phyloP scores from a whole-genome alignment of 1,140 invertebrate species.

The Caenorhabditis remanei region DNA sequence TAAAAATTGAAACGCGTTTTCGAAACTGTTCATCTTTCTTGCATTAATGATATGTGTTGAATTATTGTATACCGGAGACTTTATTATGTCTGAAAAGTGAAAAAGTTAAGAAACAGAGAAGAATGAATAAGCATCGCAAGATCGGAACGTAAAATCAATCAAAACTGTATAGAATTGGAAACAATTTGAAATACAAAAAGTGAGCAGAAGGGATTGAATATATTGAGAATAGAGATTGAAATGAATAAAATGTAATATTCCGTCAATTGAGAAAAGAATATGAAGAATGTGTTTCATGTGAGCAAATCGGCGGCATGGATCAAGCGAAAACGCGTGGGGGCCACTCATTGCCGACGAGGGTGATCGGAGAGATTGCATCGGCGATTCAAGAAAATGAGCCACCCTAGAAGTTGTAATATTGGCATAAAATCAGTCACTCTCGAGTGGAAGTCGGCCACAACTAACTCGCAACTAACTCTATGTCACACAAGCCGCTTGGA shows the following conservation, averaged over 20 bases:
- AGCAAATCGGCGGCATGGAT: conserved; percentile 54
- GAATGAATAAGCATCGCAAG: neutral
- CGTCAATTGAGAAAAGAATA: conserved; percentile 50
- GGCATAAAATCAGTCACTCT: conserved; percentile 50
- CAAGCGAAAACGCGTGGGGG: conserved; percentile 55
- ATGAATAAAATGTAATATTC: conserved; percentile 54
- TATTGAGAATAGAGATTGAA: conserved; percentile 29
- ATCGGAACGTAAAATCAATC: neutral
- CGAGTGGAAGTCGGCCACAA: neutral
- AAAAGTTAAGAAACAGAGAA: no score
- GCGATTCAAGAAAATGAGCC: conserved; percentile 54
- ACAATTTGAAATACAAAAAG: no score
- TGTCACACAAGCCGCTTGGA: conserved; percentile 14
- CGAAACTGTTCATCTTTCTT: conserved; percentile 9
- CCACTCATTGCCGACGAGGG: conserved; percentile 46
- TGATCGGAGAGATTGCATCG: conserved; percentile 7
- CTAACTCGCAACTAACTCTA: conserved; percentile 32
- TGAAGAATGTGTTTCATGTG: conserved; percentile 56
- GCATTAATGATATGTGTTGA: conserved; percentile 48
- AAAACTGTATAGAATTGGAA: conserved; percentile 26
- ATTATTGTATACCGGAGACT: neutral
- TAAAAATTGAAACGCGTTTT: conserved; percentile 39
- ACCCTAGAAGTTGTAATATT: conserved; percentile 50
- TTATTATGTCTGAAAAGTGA: conserved; percentile 10
- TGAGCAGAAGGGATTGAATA: conserved; percentile 38